Percentiles rank a stretch among this genome's conserved stretches.
These are phyloP conservation scores for Danio jaintianensis DNA, from an alignment of 2,797 vertebrate genomes.

Conservation along the genomic window DNA sequence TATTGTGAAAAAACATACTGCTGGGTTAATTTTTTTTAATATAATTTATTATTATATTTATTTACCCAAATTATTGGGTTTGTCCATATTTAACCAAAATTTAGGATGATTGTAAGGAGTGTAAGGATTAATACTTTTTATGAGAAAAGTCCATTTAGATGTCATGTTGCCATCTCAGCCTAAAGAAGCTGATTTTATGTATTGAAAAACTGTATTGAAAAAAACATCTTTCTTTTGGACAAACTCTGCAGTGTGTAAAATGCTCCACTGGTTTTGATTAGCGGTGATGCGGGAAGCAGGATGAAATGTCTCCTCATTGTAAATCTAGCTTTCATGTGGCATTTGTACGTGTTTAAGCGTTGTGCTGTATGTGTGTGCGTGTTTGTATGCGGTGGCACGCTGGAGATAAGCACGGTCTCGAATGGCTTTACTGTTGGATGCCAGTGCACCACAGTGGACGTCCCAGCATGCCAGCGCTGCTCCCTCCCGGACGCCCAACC, in stretches of 20 bases:
- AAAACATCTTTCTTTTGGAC: background rate
- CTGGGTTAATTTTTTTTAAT: no score
- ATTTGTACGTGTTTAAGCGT: background rate
- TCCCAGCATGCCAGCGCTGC: slow-evolving; percentile 8
- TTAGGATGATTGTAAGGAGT: no score
- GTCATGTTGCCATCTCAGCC: background rate
- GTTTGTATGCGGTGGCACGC: background rate
- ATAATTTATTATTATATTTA: no score
- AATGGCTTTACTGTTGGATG: background rate
- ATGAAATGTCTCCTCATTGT: background rate
- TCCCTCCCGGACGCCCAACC: slow-evolving; percentile 2
- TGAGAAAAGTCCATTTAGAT: background rate
- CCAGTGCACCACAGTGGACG: slow-evolving; percentile 15
- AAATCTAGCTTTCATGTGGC: background rate
- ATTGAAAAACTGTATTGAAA: background rate
- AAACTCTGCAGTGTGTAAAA: background rate
- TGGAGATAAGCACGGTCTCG: slow-evolving; percentile 1
- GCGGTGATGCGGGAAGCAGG: background rate
- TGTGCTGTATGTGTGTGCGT: background rate
- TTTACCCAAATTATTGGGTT: no score
- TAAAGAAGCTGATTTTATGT: background rate
- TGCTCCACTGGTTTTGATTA: background rate
- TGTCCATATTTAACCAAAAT: no score
- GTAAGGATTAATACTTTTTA: no score
- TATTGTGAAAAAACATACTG: no score